Base-by-base conservation (phyloP, 2,797 vertebrate genomes). In the Notolepis coatsorum region DNA sequence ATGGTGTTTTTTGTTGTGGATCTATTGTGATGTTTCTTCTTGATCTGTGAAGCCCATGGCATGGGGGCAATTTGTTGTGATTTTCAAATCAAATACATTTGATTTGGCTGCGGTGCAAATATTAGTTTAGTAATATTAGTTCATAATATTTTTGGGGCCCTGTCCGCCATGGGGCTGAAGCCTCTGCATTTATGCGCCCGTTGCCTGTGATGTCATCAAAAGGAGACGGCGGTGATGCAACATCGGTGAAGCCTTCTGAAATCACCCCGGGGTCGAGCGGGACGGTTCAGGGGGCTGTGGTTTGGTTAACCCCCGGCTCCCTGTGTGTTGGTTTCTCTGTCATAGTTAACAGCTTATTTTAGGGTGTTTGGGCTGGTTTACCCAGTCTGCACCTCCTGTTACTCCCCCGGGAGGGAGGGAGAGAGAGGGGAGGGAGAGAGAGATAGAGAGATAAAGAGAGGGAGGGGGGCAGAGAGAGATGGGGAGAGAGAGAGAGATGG, bases 121-220 rank as follows among this genome's bases (percentile, higher is more conserved):
- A n/a, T n/a, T n/a, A n/a, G n/a, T n/a, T n/a, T n/a, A n/a, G n/a
- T n/a, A n/a, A n/a, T n/a, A n/a, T n/a, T n/a, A n/a, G n/a, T n/a
- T n/a, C n/a, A n/a, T n/a, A n/a, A n/a, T n/a, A n/a, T n/a, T n/a
- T n/a, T n/a, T n/a, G n/a, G n/a, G n/a, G n/a, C n/a, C n/a, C n/a
- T n/a, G n/a, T 2, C 30, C 30, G 30, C 33, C 33, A 37, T 65
- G 56, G 61, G 54, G 42, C 64, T 68, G 65, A 78, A 79, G 35
- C 35, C 12, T 12, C 47, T 80, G 82, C 56, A 75, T 81, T 77
- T 75, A 63, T 64, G 58, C 52, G 23, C 53, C 54, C 41, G 42
- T 64, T 57, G 80, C 84, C 54, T 77, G 79, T 75, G 84, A 84
- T 88, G 82, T 79, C 85, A 81, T 79, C 75, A 71, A 70, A 61